Evolutionary conservation across 1,140 invertebrate species (phyloP), one percentile per base, ranked within the genome.

Genomic region (Telenomus remus): DNA sequence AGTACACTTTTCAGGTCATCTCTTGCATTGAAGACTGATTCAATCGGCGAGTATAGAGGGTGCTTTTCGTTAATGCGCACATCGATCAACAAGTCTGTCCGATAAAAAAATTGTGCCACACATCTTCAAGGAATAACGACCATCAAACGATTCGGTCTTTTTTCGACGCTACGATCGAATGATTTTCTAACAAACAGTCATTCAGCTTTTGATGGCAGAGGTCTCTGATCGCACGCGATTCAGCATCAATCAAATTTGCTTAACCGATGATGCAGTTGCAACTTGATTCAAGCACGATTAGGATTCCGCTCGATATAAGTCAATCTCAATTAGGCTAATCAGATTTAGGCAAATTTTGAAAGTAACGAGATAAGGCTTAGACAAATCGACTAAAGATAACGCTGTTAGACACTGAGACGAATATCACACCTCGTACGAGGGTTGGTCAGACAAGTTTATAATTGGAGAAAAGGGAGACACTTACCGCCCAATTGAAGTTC

Each of bases 401-500:
- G n/a, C 5, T 48, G 27, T 13, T 47, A 43, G 47, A 47, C 47
- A 48, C 1, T 19, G 2, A 33, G 12, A 33, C 35, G 7, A 16
- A 54, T 42, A 54, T 54, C 19, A 27, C 19, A 27, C 19, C 19
- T 27, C 19, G 1, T 27, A 27, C 6, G n/a, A 27, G 1, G 6
- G 19, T 27, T 27, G 19, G 19, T 3, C 19, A 27, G 19, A 27
- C 19, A 27, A 27, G 19, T 27, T 27, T 6, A 27, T 27, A 27
- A 27, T 27, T 27, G 19, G 19, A 27, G 19, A 6, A 13, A n/a
- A 44, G 8, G 13, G 12, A 44, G 6, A 13, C 8, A 85, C 88
- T 88, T 86, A 96, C 95, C 94, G 82, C 94, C 95, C 35, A 96
- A 86, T 80, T 93, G 91, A 16, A 96, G 89, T 86, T 95, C 94